These are phyloP conservation scores for Bambusicola thoracicus DNA, from an alignment of 2,113 vertebrate genomes.

Conservation along the genomic window DNA sequence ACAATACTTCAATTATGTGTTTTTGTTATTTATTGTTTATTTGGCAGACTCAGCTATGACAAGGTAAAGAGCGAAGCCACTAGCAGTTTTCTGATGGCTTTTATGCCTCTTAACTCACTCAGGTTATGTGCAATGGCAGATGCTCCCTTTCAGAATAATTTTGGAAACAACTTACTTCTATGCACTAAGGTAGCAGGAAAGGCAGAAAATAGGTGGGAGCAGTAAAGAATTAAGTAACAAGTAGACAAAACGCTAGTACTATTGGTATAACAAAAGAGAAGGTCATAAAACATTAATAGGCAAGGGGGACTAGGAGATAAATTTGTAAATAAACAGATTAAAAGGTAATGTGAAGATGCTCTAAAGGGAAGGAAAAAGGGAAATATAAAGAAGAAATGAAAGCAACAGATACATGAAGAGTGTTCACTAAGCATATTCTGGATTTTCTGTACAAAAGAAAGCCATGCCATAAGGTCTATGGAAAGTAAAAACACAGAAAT, in stretches of 20 bases:
- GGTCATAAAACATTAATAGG: not conserved
- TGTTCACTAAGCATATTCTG: not conserved
- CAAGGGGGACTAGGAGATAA: not conserved
- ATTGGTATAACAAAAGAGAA: not conserved
- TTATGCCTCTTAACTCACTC: not conserved
- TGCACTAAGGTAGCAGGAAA: not conserved
- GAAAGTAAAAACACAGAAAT: not conserved
- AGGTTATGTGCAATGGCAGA: rapidly evolving
- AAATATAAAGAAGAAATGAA: not conserved
- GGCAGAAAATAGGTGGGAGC: not conserved
- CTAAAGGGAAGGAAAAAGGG: not conserved
- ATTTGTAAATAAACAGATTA: not conserved
- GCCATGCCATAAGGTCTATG: not conserved
- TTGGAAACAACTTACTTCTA: not conserved
- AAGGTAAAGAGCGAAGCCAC: not conserved
- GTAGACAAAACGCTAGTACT: not conserved
- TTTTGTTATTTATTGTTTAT: not conserved
- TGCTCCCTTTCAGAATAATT: not conserved
- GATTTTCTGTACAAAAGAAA: not conserved
- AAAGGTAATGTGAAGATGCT: not conserved
- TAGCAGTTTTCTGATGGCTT: not conserved
- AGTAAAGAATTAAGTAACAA: not conserved
- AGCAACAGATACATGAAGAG: not conserved
- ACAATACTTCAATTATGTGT: not conserved
- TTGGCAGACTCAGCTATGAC: not conserved